These are phyloP conservation scores for Amyelois transitella DNA, from an alignment of 1,140 invertebrate species.

Conservation along the genomic window DNA sequence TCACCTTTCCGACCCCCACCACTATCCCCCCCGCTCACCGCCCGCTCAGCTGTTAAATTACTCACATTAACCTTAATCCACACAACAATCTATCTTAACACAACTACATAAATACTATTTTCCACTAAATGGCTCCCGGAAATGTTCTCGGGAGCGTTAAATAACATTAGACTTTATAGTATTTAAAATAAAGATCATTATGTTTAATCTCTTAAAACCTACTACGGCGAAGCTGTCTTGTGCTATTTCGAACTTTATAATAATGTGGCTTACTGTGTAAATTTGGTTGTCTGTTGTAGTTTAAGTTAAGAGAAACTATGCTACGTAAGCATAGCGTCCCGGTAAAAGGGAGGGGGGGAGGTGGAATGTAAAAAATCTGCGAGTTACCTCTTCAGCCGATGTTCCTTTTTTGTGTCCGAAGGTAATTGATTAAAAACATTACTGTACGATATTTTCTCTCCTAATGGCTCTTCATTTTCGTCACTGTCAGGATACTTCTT, in stretches of 20 bases:
- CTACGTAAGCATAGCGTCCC: background rate
- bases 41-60: slow-evolving; percentile 8
- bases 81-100: background rate
- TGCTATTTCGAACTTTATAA: background rate
- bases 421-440: background rate
- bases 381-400: background rate
- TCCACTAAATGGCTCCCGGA: background rate
- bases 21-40: background rate
- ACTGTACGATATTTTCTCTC: too few relatives aligned
- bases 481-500: too few relatives aligned
- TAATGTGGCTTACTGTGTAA: background rate
- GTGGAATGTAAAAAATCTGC: background rate
- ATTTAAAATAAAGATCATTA: background rate
- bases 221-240: background rate
- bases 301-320: background rate
- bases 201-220: background rate
- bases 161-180: background rate
- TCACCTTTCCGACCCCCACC: background rate
- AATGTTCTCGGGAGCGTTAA: background rate
- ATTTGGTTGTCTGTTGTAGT: background rate
- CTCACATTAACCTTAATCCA: slow-evolving; percentile 3
- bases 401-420: background rate
- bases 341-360: background rate
- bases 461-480: too few relatives aligned
- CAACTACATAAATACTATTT: background rate